Evolutionary conservation across 1,140 invertebrate species (phyloP).

Genomic region (Nautilus pompilius): DNA sequence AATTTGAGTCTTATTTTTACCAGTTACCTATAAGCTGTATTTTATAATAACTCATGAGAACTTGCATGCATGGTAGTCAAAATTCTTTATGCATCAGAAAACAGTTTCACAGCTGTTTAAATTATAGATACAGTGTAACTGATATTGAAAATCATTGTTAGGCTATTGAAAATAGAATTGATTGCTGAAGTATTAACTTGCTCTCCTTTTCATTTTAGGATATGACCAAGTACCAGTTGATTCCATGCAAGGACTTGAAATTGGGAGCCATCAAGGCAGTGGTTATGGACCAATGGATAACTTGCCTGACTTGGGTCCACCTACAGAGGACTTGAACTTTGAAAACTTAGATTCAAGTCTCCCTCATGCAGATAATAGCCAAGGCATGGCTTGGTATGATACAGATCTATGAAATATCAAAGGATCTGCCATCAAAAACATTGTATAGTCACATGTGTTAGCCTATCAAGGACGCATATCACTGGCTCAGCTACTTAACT

Average conservation of each 20-base stretch:
- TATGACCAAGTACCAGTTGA: conserved; percentile 97
- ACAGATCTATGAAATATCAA: conserved; percentile 75
- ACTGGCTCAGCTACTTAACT: neutral
- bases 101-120: too few relatives aligned
- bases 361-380: conserved; percentile 84
- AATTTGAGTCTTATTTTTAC: too few relatives aligned
- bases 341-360: conserved; percentile 67
- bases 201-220: conserved; percentile 61
- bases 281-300: conserved; percentile 75
- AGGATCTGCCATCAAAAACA: neutral
- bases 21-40: too few relatives aligned
- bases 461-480: neutral
- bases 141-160: too few relatives aligned
- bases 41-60: too few relatives aligned
- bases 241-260: conserved; percentile 90
- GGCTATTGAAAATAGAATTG: too few relatives aligned
- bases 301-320: conserved; percentile 74
- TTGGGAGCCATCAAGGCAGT: conserved; percentile 68
- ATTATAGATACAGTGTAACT: too few relatives aligned
- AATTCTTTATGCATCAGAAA: too few relatives aligned
- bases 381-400: conserved; percentile 92
- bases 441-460: neutral
- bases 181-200: too few relatives aligned
- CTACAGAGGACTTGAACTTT: conserved; percentile 72
- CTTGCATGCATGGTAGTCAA: too few relatives aligned